Evolutionary conservation across 2,797 vertebrate genomes (phyloP), one percentile per base, ranked within the genome.

Genomic region (Paedocypris micromegethes): DNA sequence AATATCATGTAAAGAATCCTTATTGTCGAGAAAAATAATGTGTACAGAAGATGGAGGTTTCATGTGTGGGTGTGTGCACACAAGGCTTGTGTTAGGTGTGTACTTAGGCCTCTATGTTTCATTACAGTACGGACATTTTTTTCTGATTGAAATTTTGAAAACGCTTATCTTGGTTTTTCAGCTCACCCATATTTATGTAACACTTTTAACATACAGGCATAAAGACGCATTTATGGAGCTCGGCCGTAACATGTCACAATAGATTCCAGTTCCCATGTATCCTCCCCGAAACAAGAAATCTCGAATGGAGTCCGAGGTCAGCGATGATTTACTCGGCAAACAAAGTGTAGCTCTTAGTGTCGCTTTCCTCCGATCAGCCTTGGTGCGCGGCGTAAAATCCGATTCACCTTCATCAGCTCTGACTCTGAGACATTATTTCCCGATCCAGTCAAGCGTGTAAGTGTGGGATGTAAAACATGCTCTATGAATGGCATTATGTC

Each of bases 291-390:
- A 72, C 64, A 79, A 72, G 73, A 50, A 59, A 69, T 76, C 63
- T 66, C 65, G 41, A 66, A 66, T 70, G 49, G 75, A 65, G 72
- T 76, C 58, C 72, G 75, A 76, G 80, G 73, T 66, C 61, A 78
- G 66, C 80, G 69, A 75, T 42, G 66, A 77, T 53, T 71, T 52
- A 68, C 52, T 45, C 67, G 59, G 68, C 47, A 70, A 74, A 77
- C 64, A 67, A 74, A 46, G 48, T 48, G 6, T 61, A 58, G 9
- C 60, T 66, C 75, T 59, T 76, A 81, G 74, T 57, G 62, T 66
- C 47, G 55, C 61, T 75, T 72, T 71, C 50, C 23, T 55, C 43
- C n/a, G 48, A 8, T 64, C 55, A 58, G 38, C 5, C 42, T 48
- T 47, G 48, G 5, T 8, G 46, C 40, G 56, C 46, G 2, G 49